phyloP scores from a whole-genome alignment of 53 echinoderm and acorn worm genomes.

The Echinarachnius parma region DNA sequence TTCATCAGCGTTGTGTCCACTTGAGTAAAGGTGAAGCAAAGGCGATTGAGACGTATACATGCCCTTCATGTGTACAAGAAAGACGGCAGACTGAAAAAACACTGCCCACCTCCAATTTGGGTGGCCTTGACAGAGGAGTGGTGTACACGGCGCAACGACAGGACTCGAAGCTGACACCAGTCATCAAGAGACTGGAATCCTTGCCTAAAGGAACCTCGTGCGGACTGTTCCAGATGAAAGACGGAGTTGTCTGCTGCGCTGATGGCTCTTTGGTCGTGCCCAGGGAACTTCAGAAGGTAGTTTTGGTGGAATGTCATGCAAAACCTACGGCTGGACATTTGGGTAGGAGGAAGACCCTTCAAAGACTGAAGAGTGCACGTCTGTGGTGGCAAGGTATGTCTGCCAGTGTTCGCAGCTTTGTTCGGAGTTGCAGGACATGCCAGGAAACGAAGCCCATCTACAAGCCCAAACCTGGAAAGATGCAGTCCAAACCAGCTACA shows the following conservation, averaged over 20 bases:
- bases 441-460: constrained; percentile 48
- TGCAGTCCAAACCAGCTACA: constrained; percentile 24
- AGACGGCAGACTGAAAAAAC: too few species aligned
- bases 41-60: constrained; percentile 4
- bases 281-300: constrained; percentile 3
- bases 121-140: too few species aligned
- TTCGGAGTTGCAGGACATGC: constrained; percentile 31
- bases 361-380: constrained; percentile 23
- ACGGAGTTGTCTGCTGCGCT: background rate
- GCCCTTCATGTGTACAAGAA: constrained; percentile 26
- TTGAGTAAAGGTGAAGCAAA: constrained; percentile 11
- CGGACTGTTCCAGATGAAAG: background rate
- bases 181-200: background rate
- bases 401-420: constrained; percentile 5
- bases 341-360: constrained; percentile 59
- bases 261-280: constrained; percentile 2
- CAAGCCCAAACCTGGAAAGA: constrained; percentile 44
- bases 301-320: constrained; percentile 39
- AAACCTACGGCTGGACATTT: constrained; percentile 49
- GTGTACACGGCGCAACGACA: constrained; percentile 1
- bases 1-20: constrained; percentile 37
- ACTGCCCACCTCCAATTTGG: too few species aligned
- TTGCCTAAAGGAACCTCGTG: background rate
- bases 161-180: background rate
- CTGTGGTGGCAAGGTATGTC: constrained; percentile 34